Evolutionary conservation across 2,113 vertebrate species (phyloP).

Genomic region (Phaethon lepturus): DNA sequence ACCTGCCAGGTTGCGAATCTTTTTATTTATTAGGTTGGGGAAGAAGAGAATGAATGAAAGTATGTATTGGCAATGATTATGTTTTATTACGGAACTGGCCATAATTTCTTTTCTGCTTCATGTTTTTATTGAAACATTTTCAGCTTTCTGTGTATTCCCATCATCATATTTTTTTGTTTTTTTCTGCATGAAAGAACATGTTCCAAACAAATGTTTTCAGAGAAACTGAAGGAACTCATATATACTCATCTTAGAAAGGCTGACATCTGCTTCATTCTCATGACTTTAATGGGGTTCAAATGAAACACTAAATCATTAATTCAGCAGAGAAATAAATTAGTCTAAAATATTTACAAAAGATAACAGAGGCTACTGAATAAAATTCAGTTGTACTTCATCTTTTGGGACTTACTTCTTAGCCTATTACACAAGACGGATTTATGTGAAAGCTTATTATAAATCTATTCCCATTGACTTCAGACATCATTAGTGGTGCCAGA

Average conservation of each 20-base stretch:
- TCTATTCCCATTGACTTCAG: constrained; percentile 5
- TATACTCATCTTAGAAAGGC: not conserved
- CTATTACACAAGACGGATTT: not conserved
- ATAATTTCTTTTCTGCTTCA: not conserved
- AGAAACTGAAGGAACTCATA: not conserved
- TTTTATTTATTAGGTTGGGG: not conserved
- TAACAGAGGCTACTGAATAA: not conserved
- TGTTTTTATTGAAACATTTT: not conserved
- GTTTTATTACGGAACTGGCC: not conserved
- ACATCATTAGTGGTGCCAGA: not conserved
- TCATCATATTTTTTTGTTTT: not conserved
- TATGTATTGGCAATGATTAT: not conserved
- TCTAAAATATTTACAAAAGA: constrained; percentile 28
- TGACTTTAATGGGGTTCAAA: not conserved
- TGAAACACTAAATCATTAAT: not conserved
- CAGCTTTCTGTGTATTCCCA: not conserved
- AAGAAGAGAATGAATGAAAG: not conserved
- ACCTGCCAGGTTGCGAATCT: not conserved
- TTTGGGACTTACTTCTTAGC: not conserved
- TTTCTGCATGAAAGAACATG: not conserved
- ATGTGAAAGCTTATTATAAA: constrained; percentile 18
- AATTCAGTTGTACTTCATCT: not conserved
- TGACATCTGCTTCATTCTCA: not conserved
- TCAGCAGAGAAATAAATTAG: not conserved
- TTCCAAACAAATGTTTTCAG: constrained; percentile 10